Conservation (phyloP, 2,797 vertebrate species). For the Lates japonicus region DNA sequence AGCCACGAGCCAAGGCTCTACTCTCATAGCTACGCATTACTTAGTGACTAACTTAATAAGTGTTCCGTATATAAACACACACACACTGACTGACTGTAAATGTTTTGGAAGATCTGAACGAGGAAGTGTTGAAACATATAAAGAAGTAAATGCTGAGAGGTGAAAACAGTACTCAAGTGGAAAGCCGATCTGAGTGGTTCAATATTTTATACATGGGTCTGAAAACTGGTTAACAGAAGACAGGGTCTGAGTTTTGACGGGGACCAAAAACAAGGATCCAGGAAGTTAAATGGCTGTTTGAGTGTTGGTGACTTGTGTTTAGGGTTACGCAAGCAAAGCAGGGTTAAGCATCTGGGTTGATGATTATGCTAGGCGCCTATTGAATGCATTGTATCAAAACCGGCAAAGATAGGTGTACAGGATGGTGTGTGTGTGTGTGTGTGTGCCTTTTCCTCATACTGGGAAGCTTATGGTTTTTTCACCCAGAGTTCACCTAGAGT, state of each 20-base stretch:
- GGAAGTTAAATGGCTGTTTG: no score
- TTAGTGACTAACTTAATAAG: conserved; percentile 10
- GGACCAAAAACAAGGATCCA: no score
- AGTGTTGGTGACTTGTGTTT: no score
- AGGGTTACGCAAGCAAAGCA: no score
- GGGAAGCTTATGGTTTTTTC: background rate
- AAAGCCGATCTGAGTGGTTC: background rate
- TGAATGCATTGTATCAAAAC: no score
- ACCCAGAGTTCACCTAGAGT: conserved; percentile 65
- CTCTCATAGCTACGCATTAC: background rate
- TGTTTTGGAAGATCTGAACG: conserved; percentile 36
- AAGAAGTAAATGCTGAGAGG: conserved; percentile 24
- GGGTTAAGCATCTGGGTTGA: no score
- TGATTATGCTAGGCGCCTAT: no score
- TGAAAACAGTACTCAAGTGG: conserved; percentile 22
- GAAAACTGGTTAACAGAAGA: no score
- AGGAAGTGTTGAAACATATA: conserved; percentile 36
- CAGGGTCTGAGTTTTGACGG: no score
- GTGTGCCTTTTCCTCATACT: conserved; percentile 1
- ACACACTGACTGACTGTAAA: conserved; percentile 6
- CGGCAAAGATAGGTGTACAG: no score
- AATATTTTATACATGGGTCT: no score
- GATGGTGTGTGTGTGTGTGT: background rate
- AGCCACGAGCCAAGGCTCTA: background rate
- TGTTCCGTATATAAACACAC: background rate